Evolutionary conservation across 2,888 invertebrate genomes (phyloP).

Genomic region (Argyresthia albistria): DNA sequence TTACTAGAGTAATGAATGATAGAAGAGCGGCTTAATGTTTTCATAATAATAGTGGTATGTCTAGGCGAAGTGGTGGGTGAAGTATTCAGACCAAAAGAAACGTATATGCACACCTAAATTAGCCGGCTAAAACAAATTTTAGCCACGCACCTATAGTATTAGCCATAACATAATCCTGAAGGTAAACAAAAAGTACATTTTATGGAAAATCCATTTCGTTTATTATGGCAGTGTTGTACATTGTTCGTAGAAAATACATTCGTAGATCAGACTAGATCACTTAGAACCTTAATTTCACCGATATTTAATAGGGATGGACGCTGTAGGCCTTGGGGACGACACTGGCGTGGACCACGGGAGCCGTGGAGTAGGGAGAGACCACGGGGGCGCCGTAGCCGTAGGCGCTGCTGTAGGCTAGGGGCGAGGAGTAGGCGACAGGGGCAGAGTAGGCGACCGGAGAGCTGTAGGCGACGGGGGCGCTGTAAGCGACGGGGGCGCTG

Average conservation of each 20-base stretch:
- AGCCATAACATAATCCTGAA: too few relatives aligned
- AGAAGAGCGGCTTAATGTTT: too few relatives aligned
- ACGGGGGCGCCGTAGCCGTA: constrained; percentile 19
- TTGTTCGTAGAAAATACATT: constrained; percentile 8
- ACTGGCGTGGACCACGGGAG: constrained; percentile 21
- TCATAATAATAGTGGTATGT: too few relatives aligned
- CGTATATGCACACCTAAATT: too few relatives aligned
- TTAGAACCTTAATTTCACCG: background rate
- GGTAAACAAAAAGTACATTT: background rate
- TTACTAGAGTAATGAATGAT: too few relatives aligned
- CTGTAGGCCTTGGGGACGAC: constrained; percentile 37
- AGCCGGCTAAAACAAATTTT: too few relatives aligned
- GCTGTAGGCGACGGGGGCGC: constrained; percentile 30
- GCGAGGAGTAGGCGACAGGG: constrained; percentile 19
- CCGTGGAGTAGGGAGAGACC: constrained; percentile 23
- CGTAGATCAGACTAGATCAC: constrained; percentile 14
- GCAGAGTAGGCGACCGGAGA: constrained; percentile 13
- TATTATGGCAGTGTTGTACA: constrained; percentile 30
- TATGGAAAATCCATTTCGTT: constrained; percentile 10
- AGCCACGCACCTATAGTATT: too few relatives aligned
- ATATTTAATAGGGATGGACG: constrained; percentile 48
- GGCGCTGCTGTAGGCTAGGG: constrained; percentile 12
- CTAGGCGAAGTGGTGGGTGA: too few relatives aligned
- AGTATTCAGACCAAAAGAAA: too few relatives aligned
- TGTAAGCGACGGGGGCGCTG: constrained; percentile 32